A percentile compares a stretch with the other conserved stretches of the same genome.
phyloP scores from a whole-genome alignment of 1,140 invertebrate genomes.

The Pseudomyrmex sp. region DNA sequence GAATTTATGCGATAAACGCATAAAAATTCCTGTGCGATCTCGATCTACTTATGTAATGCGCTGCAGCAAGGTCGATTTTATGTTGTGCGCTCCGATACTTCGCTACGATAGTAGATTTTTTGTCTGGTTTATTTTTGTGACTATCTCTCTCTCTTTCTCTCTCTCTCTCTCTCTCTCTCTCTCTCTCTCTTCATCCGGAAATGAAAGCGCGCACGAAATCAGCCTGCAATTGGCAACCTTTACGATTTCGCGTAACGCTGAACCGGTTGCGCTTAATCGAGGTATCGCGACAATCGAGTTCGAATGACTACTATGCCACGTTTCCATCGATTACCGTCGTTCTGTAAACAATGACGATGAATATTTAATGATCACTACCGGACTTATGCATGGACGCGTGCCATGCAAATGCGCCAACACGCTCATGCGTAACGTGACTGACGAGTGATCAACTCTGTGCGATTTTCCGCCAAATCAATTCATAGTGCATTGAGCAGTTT shows the following conservation, averaged over 20 bases:
- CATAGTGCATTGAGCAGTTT: slow-evolving; percentile 14
- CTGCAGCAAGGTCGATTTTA: slow-evolving; percentile 37
- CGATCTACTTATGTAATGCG: slow-evolving; percentile 50
- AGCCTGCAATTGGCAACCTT: not conserved
- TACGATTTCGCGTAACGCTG: not conserved
- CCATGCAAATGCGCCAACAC: slow-evolving; percentile 34
- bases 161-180: not conserved
- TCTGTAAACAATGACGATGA: slow-evolving; percentile 52
- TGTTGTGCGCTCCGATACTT: slow-evolving; percentile 20
- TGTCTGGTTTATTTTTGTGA: not conserved
- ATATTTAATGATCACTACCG: slow-evolving; percentile 37
- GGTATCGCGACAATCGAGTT: slow-evolving; percentile 1
- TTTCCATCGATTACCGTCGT: not conserved
- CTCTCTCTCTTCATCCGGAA: not conserved
- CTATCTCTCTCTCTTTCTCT: not conserved
- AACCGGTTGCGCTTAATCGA: slow-evolving; percentile 4
- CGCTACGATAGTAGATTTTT: slow-evolving; percentile 41
- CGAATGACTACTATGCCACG: not conserved
- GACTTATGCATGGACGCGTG: not conserved
- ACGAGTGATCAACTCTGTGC: slow-evolving; percentile 1
- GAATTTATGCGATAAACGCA: slow-evolving; percentile 57
- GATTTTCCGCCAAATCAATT: slow-evolving; percentile 47
- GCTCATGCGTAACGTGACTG: not conserved
- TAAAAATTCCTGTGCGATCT: slow-evolving; percentile 60
- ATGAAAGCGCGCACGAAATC: not conserved